These are phyloP conservation scores for Coccyzus lansbergi DNA, from an alignment of 2,797 vertebrate genomes.

Conservation along the genomic window DNA sequence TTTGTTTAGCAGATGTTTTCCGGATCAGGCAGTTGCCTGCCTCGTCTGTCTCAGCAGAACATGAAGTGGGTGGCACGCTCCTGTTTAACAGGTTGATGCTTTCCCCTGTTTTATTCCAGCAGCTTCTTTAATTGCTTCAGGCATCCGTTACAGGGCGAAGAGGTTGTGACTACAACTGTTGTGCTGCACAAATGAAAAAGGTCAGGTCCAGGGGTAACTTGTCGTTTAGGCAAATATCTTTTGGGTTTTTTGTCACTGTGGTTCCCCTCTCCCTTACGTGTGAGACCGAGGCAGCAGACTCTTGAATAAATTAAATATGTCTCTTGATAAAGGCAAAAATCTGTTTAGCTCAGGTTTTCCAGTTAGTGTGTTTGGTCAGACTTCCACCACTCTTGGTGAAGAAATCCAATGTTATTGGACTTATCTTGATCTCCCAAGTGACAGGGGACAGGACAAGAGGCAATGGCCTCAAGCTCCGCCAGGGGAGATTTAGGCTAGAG, in stretches of 20 bases:
- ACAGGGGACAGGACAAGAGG: too few species aligned
- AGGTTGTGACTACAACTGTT: neutral
- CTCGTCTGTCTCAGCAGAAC: slow-evolving; percentile 25
- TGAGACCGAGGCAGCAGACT: neutral
- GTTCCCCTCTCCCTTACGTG: neutral
- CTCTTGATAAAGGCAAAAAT: neutral
- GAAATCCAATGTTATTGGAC: neutral
- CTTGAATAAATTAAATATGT: neutral
- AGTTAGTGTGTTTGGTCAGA: neutral
- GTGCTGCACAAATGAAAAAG: neutral
- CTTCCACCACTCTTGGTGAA: neutral
- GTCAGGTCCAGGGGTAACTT: neutral
- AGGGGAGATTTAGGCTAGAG: too few species aligned
- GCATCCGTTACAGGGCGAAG: neutral
- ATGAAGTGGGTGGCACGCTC: slow-evolving; percentile 12
- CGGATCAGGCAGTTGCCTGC: slow-evolving; percentile 16
- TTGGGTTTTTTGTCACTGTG: neutral
- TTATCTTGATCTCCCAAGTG: neutral
- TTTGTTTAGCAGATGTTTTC: slow-evolving; percentile 78
- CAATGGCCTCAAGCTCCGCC: too few species aligned
- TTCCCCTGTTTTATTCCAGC: neutral
- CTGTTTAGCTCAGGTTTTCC: neutral
- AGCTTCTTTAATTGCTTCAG: slow-evolving; percentile 50
- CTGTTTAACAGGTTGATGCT: slow-evolving; percentile 8
- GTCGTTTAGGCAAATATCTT: neutral